Percentiles rank a stretch among this genome's conserved stretches.
Evolutionary conservation across 1,140 invertebrate species (phyloP).

Genomic region (Leptestheria dahalacensis): DNA sequence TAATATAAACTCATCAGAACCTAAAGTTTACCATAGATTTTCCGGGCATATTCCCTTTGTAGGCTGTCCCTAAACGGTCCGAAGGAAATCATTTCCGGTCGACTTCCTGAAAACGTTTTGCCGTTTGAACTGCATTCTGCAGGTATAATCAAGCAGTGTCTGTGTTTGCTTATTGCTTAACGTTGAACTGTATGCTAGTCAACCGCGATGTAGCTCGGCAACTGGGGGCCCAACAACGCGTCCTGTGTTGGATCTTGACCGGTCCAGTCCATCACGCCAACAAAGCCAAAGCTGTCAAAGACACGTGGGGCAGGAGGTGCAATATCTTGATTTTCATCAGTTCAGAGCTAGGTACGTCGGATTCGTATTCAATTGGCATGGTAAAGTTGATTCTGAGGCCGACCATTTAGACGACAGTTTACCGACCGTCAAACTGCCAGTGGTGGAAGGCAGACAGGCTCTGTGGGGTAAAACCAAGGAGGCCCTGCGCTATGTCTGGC

Average conservation of each 20-base stretch:
- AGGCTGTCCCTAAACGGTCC: too few relatives aligned
- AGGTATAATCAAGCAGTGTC: too few relatives aligned
- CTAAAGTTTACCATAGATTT: too few relatives aligned
- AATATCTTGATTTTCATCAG: constrained; percentile 83
- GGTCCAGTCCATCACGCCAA: constrained; percentile 73
- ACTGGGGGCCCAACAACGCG: too few relatives aligned
- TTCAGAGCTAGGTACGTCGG: constrained; percentile 42
- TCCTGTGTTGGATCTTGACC: constrained; percentile 95
- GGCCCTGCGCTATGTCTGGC: constrained; percentile 75
- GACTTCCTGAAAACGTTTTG: too few relatives aligned
- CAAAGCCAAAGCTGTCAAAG: constrained; percentile 80
- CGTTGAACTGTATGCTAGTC: too few relatives aligned
- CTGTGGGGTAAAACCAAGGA: constrained; percentile 94
- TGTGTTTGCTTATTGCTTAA: too few relatives aligned
- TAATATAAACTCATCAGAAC: too few relatives aligned
- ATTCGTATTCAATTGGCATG: neutral
- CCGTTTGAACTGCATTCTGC: too few relatives aligned
- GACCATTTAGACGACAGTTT: constrained; percentile 27
- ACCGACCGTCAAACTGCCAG: constrained; percentile 34
- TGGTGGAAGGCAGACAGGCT: constrained; percentile 73
- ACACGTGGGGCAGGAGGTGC: constrained; percentile 88
- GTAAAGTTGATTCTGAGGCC: neutral
- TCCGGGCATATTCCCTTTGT: too few relatives aligned
- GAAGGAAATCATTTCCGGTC: too few relatives aligned
- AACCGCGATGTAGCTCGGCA: too few relatives aligned